Percentiles rank a stretch among this genome's conserved stretches.
These are phyloP conservation scores for Lacerta agilis DNA, from an alignment of 2,797 vertebrate species.

Conservation along the genomic window DNA sequence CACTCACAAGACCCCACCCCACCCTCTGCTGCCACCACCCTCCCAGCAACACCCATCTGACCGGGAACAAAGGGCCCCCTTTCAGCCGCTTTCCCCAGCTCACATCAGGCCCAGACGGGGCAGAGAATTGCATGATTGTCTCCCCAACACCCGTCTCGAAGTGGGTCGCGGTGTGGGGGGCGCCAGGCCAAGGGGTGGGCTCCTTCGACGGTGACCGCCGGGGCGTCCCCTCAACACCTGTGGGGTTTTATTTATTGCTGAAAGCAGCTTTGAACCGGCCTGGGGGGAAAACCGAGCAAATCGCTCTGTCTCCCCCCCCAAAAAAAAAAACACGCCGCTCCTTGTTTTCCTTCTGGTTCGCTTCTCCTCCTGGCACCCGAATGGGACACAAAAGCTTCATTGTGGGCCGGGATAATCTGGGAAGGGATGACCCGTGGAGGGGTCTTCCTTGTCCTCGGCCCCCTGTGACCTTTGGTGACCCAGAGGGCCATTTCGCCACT, in stretches of 20 bases:
- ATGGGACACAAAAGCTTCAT: constrained; percentile 58
- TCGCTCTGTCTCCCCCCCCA: constrained; percentile 41
- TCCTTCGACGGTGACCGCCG: too few species aligned
- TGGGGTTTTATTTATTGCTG: too few species aligned
- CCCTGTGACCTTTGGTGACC: too few species aligned
- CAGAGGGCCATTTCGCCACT: too few species aligned
- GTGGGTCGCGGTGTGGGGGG: background rate
- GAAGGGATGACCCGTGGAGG: constrained; percentile 7
- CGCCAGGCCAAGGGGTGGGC: too few species aligned
- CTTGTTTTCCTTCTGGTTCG: background rate
- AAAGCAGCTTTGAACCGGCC: too few species aligned
- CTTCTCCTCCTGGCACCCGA: constrained; percentile 59
- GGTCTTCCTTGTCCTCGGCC: too few species aligned
- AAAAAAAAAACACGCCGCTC: background rate
- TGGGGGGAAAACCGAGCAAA: background rate
- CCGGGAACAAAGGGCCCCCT: background rate
- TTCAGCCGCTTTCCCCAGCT: background rate
- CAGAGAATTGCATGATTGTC: background rate
- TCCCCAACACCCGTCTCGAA: background rate
- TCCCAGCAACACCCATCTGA: background rate
- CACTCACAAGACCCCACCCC: constrained; percentile 1
- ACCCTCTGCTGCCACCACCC: background rate
- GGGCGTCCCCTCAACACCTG: too few species aligned
- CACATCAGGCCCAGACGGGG: background rate
- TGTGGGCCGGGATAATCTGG: constrained; percentile 46